Evolutionary conservation across 2,888 invertebrate species (phyloP).

Genomic region (Drosophila mimica): DNA sequence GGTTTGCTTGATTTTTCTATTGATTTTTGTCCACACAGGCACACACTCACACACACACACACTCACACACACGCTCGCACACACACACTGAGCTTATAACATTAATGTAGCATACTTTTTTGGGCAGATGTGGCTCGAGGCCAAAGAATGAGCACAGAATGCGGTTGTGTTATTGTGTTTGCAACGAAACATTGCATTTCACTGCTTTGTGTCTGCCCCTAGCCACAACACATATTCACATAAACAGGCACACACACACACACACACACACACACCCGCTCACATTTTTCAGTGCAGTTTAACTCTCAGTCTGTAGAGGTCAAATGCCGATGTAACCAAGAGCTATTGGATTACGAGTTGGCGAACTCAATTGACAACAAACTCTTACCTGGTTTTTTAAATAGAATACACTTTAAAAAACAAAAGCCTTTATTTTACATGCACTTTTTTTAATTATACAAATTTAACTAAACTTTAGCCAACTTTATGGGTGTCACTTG

Average conservation of each 20-base stretch:
- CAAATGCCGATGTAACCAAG: background rate
- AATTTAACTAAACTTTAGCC: background rate
- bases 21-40: slow-evolving; percentile 37
- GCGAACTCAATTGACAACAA: background rate
- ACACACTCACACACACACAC: background rate
- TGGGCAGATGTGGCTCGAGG: slow-evolving; percentile 40
- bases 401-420: background rate
- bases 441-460: background rate
- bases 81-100: slow-evolving; percentile 12
- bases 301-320: background rate
- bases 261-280: background rate
- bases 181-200: slow-evolving; percentile 24
- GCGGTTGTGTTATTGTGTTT: slow-evolving; percentile 8
- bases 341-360: background rate
- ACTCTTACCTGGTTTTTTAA: background rate
- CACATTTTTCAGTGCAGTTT: background rate
- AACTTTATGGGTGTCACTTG: background rate
- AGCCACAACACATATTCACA: slow-evolving; percentile 10
- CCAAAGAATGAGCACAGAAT: slow-evolving; percentile 16
- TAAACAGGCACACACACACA: background rate
- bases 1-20: slow-evolving; percentile 44
- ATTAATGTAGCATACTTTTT: slow-evolving; percentile 67
- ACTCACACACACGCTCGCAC: background rate
- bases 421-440: background rate
- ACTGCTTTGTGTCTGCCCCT: background rate